Evolutionary conservation across 2,888 invertebrate genomes (phyloP), one percentile per base, ranked within the genome.

Genomic region (Mythimna lalbum): DNA sequence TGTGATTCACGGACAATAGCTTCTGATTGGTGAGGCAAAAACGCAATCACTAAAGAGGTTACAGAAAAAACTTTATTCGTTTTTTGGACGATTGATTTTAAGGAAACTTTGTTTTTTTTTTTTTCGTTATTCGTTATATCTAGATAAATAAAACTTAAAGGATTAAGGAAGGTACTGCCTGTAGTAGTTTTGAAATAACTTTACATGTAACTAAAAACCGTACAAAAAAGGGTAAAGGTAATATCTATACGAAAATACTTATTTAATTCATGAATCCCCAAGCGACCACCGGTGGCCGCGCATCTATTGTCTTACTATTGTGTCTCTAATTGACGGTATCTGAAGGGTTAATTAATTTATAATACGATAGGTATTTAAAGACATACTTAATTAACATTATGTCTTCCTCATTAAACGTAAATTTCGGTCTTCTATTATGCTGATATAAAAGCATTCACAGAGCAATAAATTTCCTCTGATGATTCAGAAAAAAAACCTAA

Each of bases 11-110:
- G 92, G 92, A 95, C 95, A 95, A 95, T 94, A 84, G 88, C 82
- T 88, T 83, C 90, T 95, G 94, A 95, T 95, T 95, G 83, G 82
- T 83, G 75, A 86, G 83, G 90, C 87, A 92, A 93, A 92, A 92
- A 93, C 88, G 76, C 72, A 74, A 76, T 86, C 80, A 66, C 67
- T 81, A 73, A 72, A 72, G 62, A 73, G 39, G 69, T 72, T 64
- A 63, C 61, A 76, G 49, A 71, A 77, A 82, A 85, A 78, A 79
- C 39, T 55, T 69, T 63, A 61, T 61, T 52, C n/a, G 67, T 66
- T 75, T 76, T 73, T 73, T 74, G 53, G 39, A 70, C 72, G 61
- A 74, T 76, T 80, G 69, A 66, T 81, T 73, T 72, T 68, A 70
- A 70, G 71, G 57, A 61, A 55, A 39, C 1, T 39, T 53, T 31